A percentile compares a stretch with the other conserved stretches of the same genome.
Evolutionary conservation across 1,140 invertebrate species (phyloP).

Genomic region (Drosophila sproati): DNA sequence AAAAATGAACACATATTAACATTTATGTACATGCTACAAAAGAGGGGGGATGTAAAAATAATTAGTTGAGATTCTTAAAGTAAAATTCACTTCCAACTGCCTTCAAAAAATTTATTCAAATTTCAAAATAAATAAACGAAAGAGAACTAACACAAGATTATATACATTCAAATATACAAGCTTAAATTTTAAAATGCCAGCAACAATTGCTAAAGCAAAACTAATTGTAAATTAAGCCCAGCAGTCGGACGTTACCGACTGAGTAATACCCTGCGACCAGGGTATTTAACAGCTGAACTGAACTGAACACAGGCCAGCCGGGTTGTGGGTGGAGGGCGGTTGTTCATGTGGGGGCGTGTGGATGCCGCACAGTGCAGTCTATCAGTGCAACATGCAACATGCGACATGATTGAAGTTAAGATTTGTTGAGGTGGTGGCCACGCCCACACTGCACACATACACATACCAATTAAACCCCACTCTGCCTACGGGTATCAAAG

Average conservation of each 20-base stretch:
- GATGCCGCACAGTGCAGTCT: too few species aligned
- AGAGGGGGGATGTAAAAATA: slow-evolving; percentile 16
- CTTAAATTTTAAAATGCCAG: slow-evolving; percentile 14
- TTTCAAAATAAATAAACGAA: slow-evolving; percentile 26
- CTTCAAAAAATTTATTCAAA: slow-evolving; percentile 50
- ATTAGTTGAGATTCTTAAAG: slow-evolving; percentile 54
- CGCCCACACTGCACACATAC: too few species aligned
- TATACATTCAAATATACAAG: slow-evolving; percentile 28
- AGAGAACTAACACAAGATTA: slow-evolving; percentile 24
- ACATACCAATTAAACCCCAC: too few species aligned
- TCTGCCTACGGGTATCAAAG: too few species aligned
- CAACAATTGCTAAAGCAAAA: slow-evolving; percentile 5
- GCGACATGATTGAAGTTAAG: too few species aligned
- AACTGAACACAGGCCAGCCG: too few species aligned
- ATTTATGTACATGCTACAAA: slow-evolving; percentile 10
- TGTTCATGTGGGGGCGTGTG: too few species aligned
- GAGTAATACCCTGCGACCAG: not conserved
- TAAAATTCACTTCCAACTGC: slow-evolving; percentile 65
- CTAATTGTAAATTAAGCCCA: not conserved
- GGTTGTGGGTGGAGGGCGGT: too few species aligned
- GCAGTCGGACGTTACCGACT: not conserved
- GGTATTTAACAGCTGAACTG: not conserved
- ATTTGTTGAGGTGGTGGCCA: too few species aligned
- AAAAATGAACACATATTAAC: not conserved
- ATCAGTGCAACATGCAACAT: too few species aligned